Evolutionary conservation across 2,797 vertebrate species (phyloP), one percentile per base, ranked within the genome.

Genomic region (Falco columbarius): DNA sequence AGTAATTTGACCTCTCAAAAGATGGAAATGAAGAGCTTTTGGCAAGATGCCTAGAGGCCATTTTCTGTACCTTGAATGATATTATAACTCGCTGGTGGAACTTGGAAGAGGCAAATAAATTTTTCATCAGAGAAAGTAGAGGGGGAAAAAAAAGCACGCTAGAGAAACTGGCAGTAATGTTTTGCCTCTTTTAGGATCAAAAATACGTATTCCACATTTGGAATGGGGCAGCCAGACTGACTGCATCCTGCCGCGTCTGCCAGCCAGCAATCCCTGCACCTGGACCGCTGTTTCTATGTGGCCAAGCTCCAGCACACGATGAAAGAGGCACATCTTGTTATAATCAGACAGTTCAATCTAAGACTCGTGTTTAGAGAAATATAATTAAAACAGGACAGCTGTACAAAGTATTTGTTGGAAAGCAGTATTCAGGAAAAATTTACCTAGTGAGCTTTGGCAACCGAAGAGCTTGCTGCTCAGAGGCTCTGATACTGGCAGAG

Each of bases 191-290:
- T 66, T 14, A 51, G 44, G 62, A 30, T 19, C 4, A 49, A 84
- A 74, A 65, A 4, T 7, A 42, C 83, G 34, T 14, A 6, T 6
- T 44, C 19, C 6, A 16, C 11, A 10, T 11, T 34, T 46, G 42
- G n/a, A 15, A 84, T 3, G 2, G 51, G 34, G 19, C 59, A 72
- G 16, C 5, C 42, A 32, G 44, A 21, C 14, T 14, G 61, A 21
- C 8, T 14, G 34, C 1, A 4, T 32, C 29, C 46, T 0, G 4
- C 44, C 32, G 1, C 1, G n/a, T 7, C 32, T 44, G 32, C 15
- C 47, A 61, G 38, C 6, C 65, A 71, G 34, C n/a, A 55, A 6
- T 9, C 27, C 27, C 71, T 21, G 2, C 7, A 7, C 26, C 29
- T 2, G 1, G 13, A 10, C 1, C 22, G 19, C 55, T 29, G 51